Evolutionary conservation across 1,140 invertebrate genomes (phyloP).

Genomic region (Hydropsyche tenuis): DNA sequence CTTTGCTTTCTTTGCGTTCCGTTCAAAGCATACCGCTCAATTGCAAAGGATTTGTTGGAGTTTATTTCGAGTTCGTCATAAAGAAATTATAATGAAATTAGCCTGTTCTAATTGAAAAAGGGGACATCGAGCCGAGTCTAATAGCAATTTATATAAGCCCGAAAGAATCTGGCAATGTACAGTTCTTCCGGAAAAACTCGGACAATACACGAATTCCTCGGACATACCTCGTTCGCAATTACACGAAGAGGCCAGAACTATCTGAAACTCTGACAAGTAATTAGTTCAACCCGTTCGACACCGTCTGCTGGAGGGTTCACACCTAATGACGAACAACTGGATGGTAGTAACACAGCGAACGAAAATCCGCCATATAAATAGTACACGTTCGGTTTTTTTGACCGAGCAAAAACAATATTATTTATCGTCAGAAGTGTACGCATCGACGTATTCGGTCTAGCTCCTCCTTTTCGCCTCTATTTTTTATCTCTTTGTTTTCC

Average conservation of each 20-base stretch:
- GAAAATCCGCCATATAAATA: not conserved
- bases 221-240: constrained; percentile 5
- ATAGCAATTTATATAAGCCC: too few relatives aligned
- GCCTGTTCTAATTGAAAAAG: too few relatives aligned
- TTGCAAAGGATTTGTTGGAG: too few relatives aligned
- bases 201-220: constrained; percentile 8
- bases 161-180: too few relatives aligned
- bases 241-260: constrained; percentile 10
- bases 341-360: not conserved
- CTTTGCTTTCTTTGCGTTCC: too few relatives aligned
- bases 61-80: too few relatives aligned
- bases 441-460: constrained; percentile 1
- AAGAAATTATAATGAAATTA: too few relatives aligned
- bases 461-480: not conserved
- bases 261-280: constrained; percentile 17
- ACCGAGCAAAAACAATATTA: not conserved
- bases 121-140: too few relatives aligned
- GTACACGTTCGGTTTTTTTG: too few relatives aligned
- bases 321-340: constrained; percentile 1
- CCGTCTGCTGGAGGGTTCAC: not conserved
- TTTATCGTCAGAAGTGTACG: constrained; percentile 4
- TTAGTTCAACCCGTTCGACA: constrained; percentile 22
- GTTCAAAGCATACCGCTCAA: too few relatives aligned
- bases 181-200: not conserved
- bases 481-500: constrained; percentile 10